Conservation (phyloP, 2,113 vertebrate species). For the Boleophthalmus pectinirostris region DNA sequence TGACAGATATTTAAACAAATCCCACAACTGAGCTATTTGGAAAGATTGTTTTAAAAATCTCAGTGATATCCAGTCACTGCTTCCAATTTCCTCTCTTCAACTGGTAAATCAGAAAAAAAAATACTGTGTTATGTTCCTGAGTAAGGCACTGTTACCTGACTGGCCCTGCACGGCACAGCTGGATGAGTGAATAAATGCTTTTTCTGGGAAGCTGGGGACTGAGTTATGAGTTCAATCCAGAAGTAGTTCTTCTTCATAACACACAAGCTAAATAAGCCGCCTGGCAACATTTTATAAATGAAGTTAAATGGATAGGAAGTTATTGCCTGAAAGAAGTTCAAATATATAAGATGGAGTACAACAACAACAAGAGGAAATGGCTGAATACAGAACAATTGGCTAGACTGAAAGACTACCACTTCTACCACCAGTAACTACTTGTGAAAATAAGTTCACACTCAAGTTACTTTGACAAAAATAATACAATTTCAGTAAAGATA, state of each 20-base stretch:
- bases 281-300: neutral
- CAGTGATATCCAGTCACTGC: slow-evolving; percentile 2
- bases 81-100: neutral
- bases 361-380: neutral
- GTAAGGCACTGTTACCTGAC: neutral
- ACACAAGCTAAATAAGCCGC: slow-evolving; percentile 1
- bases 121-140: neutral
- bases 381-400: neutral
- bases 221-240: neutral
- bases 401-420: too few relatives aligned
- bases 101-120: neutral
- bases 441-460: too few relatives aligned
- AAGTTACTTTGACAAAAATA: too few relatives aligned
- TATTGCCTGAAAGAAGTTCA: neutral
- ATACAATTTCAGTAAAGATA: too few relatives aligned
- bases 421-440: too few relatives aligned
- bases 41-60: neutral
- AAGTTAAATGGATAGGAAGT: neutral
- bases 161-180: neutral
- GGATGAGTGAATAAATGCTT: neutral
- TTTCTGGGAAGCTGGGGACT: neutral
- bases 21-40: neutral
- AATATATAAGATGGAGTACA: neutral
- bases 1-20: neutral
- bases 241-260: neutral